Evolutionary conservation across 2,888 invertebrate species (phyloP).

Genomic region (Philaethria dido): DNA sequence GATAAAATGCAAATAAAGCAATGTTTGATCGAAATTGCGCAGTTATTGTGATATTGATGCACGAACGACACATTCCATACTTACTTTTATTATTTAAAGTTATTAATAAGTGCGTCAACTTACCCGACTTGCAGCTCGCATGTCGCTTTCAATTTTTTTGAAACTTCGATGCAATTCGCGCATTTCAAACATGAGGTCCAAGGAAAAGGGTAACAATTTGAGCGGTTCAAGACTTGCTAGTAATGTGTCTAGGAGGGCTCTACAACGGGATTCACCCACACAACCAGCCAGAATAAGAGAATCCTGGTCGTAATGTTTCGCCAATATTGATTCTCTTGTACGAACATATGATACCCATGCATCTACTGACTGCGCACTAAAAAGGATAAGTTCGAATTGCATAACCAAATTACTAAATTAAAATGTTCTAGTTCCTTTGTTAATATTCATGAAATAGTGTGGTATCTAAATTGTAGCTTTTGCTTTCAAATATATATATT

Average conservation of each 20-base stretch:
- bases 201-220: constrained; percentile 90
- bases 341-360: constrained; percentile 95
- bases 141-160: constrained; percentile 85
- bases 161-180: constrained; percentile 90
- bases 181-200: constrained; percentile 92
- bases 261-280: constrained; percentile 80
- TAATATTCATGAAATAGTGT: too few relatives aligned
- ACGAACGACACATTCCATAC: constrained; percentile 51
- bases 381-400: too few relatives aligned
- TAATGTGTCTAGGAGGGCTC: constrained; percentile 88
- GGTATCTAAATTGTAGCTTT: too few relatives aligned
- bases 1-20: constrained; percentile 83
- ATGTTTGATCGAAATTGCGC: constrained; percentile 60
- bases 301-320: constrained; percentile 90
- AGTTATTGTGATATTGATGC: constrained; percentile 58
- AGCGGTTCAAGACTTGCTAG: constrained; percentile 91
- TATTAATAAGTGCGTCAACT: constrained; percentile 47
- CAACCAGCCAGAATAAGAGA: constrained; percentile 88
- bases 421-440: too few relatives aligned
- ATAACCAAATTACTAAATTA: too few relatives aligned
- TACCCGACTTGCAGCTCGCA: constrained; percentile 80
- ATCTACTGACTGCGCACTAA: constrained; percentile 92
- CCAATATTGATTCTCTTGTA: constrained; percentile 91
- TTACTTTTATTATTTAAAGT: constrained; percentile 20
- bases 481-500: too few relatives aligned